Evolutionary conservation across 2,888 invertebrate genomes (phyloP).

Genomic region (Ormyrus pomaceus): DNA sequence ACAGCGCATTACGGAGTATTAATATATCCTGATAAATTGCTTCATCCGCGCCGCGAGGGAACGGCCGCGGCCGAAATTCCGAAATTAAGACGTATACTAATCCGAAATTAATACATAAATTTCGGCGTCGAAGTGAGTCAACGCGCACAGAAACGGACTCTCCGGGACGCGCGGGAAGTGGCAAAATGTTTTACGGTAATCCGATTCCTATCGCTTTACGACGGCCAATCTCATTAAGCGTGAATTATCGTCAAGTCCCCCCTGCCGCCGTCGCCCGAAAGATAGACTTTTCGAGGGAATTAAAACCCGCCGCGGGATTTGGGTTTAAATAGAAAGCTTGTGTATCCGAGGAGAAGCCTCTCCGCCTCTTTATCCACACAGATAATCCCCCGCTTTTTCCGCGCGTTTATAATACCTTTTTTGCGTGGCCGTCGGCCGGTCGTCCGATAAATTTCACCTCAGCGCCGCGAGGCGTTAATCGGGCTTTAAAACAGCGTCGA

Average conservation of each 20-base stretch:
- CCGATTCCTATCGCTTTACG: conserved; percentile 40
- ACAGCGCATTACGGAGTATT: background rate
- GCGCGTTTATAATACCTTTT: too few species aligned
- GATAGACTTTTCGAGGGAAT: too few species aligned
- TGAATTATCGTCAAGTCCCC: conserved; percentile 38
- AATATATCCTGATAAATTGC: conserved; percentile 18
- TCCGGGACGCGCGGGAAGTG: conserved; percentile 4
- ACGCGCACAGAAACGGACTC: background rate
- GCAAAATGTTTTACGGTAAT: conserved; percentile 54
- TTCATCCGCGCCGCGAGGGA: conserved; percentile 1
- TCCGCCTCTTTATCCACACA: too few species aligned
- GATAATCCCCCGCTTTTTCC: too few species aligned
- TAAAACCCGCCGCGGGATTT: too few species aligned
- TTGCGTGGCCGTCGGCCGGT: too few species aligned
- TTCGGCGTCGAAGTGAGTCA: conserved; percentile 23
- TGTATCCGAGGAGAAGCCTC: too few species aligned
- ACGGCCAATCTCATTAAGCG: conserved; percentile 48
- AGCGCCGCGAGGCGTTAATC: too few species aligned
- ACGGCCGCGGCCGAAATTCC: conserved; percentile 10
- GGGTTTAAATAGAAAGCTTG: too few species aligned
- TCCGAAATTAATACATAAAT: conserved; percentile 48
- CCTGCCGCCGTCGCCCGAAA: too few species aligned
- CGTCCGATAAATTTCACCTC: too few species aligned
- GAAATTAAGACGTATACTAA: conserved; percentile 47
- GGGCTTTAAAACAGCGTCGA: too few species aligned